Evolutionary conservation across 2,113 vertebrate species (phyloP).

Genomic region (Pachycephala philippinensis): DNA sequence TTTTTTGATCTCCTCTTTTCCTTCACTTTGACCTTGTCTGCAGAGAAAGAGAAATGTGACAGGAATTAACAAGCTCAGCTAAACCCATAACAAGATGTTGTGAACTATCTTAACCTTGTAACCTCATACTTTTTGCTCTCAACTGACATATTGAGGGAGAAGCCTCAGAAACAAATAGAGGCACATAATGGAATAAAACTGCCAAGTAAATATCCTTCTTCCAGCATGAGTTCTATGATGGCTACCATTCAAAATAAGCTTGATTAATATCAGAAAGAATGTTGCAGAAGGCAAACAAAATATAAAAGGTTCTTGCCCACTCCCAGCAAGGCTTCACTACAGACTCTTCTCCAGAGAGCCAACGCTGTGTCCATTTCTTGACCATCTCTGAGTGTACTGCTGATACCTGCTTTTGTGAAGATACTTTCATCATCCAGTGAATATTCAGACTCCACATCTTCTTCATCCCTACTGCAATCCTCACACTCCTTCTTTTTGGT

Average conservation of each 20-base stretch:
- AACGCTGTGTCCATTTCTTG: not conserved
- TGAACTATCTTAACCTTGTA: not conserved
- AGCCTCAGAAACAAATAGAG: not conserved
- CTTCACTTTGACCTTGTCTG: slow-evolving; percentile 89
- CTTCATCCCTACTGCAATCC: slow-evolving; percentile 34
- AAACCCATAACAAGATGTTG: not conserved
- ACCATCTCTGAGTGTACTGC: not conserved
- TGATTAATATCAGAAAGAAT: not conserved
- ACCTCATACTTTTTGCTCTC: not conserved
- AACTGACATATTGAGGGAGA: not conserved
- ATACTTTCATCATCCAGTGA: slow-evolving; percentile 84
- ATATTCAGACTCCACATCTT: slow-evolving; percentile 76
- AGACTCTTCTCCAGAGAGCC: not conserved
- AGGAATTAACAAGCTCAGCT: not conserved
- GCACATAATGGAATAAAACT: not conserved
- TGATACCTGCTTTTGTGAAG: slow-evolving; percentile 86
- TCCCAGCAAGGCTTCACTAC: not conserved
- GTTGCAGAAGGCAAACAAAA: not conserved
- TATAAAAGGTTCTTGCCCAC: not conserved
- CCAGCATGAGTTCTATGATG: not conserved
- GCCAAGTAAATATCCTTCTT: not conserved
- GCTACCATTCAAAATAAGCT: not conserved
- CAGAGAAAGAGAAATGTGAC: not conserved
- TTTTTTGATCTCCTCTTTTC: slow-evolving; percentile 74
- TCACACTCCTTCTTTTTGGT: slow-evolving; percentile 20